Evolutionary conservation across 2,888 invertebrate species (phyloP).

Genomic region (Tipula unca): DNA sequence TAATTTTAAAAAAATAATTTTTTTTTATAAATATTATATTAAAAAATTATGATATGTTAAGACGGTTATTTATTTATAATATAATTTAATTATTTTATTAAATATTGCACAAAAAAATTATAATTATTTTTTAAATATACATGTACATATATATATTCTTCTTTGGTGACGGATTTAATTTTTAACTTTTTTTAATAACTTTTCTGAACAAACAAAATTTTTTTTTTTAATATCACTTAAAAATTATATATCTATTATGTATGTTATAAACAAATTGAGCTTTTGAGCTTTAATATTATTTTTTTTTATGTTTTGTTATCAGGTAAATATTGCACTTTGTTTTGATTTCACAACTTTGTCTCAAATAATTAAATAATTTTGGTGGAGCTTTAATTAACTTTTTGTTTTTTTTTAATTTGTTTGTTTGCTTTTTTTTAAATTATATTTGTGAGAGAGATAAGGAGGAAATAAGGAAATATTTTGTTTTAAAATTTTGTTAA

Average conservation of each 20-base stretch:
- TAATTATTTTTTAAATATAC: neutral
- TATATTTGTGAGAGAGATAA: neutral
- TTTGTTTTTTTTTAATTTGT: neutral
- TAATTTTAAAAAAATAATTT: neutral
- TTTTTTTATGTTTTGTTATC: neutral
- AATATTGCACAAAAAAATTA: conserved; percentile 16
- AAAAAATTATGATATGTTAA: conserved; percentile 14
- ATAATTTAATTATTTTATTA: neutral
- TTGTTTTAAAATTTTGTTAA: conserved; percentile 15
- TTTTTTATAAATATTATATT: neutral
- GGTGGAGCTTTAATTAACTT: conserved; percentile 14
- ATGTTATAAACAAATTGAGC: neutral
- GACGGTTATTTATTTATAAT: neutral
- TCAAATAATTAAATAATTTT: neutral
- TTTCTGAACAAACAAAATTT: conserved; percentile 9
- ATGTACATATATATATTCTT: conserved; percentile 3
- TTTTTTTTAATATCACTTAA: neutral
- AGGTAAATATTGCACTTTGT: conserved; percentile 14
- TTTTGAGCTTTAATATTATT: neutral
- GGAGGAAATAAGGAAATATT: conserved; percentile 8
- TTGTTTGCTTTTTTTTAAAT: neutral
- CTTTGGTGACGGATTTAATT: conserved; percentile 17
- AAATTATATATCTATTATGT: neutral
- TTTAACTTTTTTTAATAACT: neutral
- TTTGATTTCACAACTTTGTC: conserved; percentile 14